These are phyloP conservation scores for Nomada ferruginata DNA, from an alignment of 2,888 invertebrate species.

Conservation along the genomic window DNA sequence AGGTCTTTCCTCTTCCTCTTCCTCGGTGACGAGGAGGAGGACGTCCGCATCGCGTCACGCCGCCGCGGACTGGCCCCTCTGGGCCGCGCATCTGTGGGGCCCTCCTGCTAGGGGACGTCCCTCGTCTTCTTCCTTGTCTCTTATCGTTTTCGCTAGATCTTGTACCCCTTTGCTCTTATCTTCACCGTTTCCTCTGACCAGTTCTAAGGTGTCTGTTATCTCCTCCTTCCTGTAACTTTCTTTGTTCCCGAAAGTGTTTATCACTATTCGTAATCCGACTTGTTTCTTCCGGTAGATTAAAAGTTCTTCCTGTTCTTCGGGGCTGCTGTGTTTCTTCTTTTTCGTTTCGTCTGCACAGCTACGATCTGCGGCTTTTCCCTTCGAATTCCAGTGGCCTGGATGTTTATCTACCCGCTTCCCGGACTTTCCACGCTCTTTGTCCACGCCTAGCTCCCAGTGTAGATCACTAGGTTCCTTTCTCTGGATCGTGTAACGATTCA, in stretches of 20 bases:
- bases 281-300: not conserved
- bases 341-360: too few species aligned
- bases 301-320: not conserved
- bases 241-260: not conserved
- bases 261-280: not conserved
- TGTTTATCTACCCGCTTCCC: slow-evolving; percentile 15
- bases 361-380: too few species aligned
- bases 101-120: slow-evolving; percentile 72
- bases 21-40: slow-evolving; percentile 77
- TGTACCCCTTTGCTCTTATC: not conserved
- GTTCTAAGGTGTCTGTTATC: too few species aligned
- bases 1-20: slow-evolving; percentile 75
- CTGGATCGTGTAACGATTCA: not conserved
- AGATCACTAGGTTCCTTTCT: not conserved
- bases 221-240: slow-evolving; percentile 18
- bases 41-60: slow-evolving; percentile 84
- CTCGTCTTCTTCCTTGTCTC: slow-evolving; percentile 44
- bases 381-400: slow-evolving; percentile 9
- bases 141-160: slow-evolving; percentile 21
- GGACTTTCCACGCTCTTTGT: slow-evolving; percentile 16
- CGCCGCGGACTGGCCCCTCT: slow-evolving; percentile 81
- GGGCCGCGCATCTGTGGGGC: slow-evolving; percentile 82
- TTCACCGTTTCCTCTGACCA: not conserved
- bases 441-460: slow-evolving; percentile 13
- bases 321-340: not conserved